A percentile compares a stretch with the other conserved stretches of the same genome.
Conservation (phyloP, 2,797 vertebrate genomes). For the Mallotus villosus region DNA sequence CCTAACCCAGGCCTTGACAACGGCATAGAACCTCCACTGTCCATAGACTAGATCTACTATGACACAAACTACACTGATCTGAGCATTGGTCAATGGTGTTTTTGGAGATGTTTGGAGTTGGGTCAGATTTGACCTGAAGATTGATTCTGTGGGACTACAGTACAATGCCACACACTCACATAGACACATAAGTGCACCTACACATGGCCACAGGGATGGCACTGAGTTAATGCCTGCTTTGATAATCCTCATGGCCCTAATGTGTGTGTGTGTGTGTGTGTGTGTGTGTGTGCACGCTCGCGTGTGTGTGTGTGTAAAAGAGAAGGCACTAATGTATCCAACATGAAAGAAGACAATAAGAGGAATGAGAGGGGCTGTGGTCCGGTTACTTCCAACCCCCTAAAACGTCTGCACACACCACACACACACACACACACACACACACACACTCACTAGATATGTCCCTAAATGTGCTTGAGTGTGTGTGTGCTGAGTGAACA, state of each 20-base stretch:
- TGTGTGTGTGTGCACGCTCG: too few relatives aligned
- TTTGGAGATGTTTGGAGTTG: too few relatives aligned
- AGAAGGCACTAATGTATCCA: conserved; percentile 69
- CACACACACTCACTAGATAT: neutral
- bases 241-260: neutral
- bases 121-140: too few relatives aligned
- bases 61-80: too few relatives aligned
- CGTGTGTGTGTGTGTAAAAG: neutral
- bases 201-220: neutral
- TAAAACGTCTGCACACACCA: too few relatives aligned
- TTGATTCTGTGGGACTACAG: too few relatives aligned
- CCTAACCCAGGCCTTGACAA: neutral
- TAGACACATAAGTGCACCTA: conserved; percentile 4
- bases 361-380: conserved; percentile 52
- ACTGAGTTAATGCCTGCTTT: neutral
- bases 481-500: neutral
- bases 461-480: neutral
- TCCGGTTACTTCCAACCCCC: conserved; percentile 39
- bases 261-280: neutral
- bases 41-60: too few relatives aligned
- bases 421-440: neutral
- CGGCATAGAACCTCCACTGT: neutral
- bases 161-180: neutral
- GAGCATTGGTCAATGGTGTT: too few relatives aligned
- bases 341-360: conserved; percentile 71